phyloP scores from a whole-genome alignment of 2,888 invertebrate genomes.

The Xestia sexstrigata region DNA sequence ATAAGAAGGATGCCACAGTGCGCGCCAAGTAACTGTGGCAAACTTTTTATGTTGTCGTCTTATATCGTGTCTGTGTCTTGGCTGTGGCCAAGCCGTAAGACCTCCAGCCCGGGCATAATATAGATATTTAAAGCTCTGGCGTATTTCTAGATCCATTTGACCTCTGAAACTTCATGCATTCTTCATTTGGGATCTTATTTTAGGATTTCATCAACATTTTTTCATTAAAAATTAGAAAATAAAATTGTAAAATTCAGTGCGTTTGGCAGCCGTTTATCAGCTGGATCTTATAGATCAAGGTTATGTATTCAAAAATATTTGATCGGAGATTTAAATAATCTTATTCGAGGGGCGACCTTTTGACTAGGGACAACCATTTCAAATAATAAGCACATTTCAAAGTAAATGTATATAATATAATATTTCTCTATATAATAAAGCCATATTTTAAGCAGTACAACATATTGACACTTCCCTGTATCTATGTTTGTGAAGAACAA shows the following conservation, averaged over 20 bases:
- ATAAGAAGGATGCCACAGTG: too few species aligned
- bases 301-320: constrained; percentile 23
- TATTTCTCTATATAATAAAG: too few species aligned
- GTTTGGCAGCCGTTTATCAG: neutral
- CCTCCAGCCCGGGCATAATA: too few species aligned
- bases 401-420: too few species aligned
- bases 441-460: too few species aligned
- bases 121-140: neutral
- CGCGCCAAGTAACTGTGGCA: too few species aligned
- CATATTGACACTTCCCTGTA: too few species aligned
- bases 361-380: neutral
- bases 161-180: neutral
- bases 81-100: too few species aligned
- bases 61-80: too few species aligned
- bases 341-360: neutral
- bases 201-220: neutral
- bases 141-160: neutral
- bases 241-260: neutral
- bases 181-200: neutral
- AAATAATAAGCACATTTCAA: neutral
- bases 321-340: neutral
- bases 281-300: neutral
- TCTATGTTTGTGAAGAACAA: too few species aligned
- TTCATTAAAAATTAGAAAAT: neutral
- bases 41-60: too few species aligned